Evolutionary conservation across 2,888 invertebrate genomes (phyloP), one percentile per base, ranked within the genome.

Genomic region (Nemotelus pantherinus): DNA sequence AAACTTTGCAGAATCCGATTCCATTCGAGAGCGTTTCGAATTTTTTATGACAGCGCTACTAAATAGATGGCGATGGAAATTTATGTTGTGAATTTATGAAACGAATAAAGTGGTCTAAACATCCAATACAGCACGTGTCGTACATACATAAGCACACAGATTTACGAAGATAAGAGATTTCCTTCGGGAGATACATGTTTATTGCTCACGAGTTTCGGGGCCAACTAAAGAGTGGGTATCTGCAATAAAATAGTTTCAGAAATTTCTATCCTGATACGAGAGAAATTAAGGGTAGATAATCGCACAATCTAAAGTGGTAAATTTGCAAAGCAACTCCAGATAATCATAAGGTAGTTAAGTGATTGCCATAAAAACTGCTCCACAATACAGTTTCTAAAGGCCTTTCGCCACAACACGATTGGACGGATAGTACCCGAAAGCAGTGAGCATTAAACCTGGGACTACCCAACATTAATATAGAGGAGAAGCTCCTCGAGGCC

Each of bases 351-450:
- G 70, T 55, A n/a, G 53, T 47, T 53, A 43, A 55, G 43, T 70
- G 53, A 4, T 3, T n/a, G 41, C 68, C 53, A 70, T 70, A 53
- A 70, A 65, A 70, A 70, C 70, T 50, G 70, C 55, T 55, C 55
- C 67, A 2, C 50, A 7, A 9, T 55, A 25, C 6, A n/a, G 55
- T 43, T 70, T 70, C 6, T 68, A 10, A 45, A 65, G 63, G 4
- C 4, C 25, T 41, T 4, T 50, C n/a, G 47, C 2, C 25, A 25
- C 25, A 1, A 25, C 25, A 25, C 25, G 57, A 25, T 57, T 57
- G n/a, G 10, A 57, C n/a, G 3, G 39, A 43, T 55, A 41, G 55
- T 2, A 41, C 44, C 6, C 43, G 55, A 3, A 9, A 4, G 65
- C 10, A 45, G 44, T 25, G 7, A 25, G 41, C 4, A 50, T 9